Evolutionary conservation across 2,797 vertebrate species (phyloP).

Genomic region (Smutsia temminckii): DNA sequence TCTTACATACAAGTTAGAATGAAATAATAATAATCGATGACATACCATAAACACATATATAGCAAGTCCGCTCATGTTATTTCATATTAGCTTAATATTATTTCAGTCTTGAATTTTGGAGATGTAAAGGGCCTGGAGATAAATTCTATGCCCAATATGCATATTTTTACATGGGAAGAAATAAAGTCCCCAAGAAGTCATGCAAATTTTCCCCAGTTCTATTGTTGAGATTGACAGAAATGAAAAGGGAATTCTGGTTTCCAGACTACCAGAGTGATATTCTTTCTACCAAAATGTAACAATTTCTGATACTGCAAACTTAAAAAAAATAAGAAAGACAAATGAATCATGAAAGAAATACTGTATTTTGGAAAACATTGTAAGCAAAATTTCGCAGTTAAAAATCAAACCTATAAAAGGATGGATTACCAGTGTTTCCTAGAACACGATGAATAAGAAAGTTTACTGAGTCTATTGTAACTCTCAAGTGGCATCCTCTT

Average conservation of each 20-base stretch:
- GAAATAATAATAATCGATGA: constrained; percentile 15
- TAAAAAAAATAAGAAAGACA: not conserved
- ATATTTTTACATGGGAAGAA: not conserved
- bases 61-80: constrained; percentile 55
- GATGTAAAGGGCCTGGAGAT: not conserved
- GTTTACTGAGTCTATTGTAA: not conserved
- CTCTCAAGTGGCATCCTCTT: not conserved
- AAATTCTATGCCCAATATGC: not conserved
- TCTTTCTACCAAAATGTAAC: not conserved
- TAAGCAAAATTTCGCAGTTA: constrained; percentile 7
- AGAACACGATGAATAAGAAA: not conserved
- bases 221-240: not conserved
- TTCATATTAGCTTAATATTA: constrained; percentile 16
- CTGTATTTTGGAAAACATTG: not conserved
- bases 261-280: not conserved
- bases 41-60: not conserved
- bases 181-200: not conserved
- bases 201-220: not conserved
- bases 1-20: constrained; percentile 61
- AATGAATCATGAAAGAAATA: constrained; percentile 1
- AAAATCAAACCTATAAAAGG: not conserved
- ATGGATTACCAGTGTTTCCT: not conserved
- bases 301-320: not conserved
- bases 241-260: not conserved
- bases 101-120: constrained; percentile 16